Percentiles rank a stretch among this genome's conserved stretches.
Evolutionary conservation across 2,113 vertebrate genomes (phyloP).

Genomic region (Phyllostomus discolor): DNA sequence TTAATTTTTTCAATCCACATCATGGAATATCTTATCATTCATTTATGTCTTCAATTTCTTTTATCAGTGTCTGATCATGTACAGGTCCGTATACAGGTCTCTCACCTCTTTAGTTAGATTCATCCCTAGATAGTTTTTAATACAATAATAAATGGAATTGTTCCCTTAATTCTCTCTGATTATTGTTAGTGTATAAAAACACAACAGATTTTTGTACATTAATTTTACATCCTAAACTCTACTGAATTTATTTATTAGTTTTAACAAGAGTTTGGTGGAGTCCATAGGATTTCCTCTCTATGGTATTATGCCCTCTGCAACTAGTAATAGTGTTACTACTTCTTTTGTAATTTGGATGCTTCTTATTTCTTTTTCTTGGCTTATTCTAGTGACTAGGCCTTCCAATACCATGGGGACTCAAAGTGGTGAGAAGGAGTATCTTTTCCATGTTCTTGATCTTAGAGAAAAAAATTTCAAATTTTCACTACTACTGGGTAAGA

Average conservation of each 20-base stretch:
- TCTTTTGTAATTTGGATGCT: not conserved
- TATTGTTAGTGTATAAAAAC: not conserved
- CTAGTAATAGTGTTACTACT: not conserved
- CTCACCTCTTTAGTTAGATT: not conserved
- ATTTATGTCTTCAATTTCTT: not conserved
- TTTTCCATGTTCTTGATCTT: not conserved
- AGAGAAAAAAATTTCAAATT: not conserved
- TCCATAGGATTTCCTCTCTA: not conserved
- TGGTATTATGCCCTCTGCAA: not conserved
- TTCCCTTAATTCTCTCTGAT: not conserved
- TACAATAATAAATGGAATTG: not conserved
- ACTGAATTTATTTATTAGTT: not conserved
- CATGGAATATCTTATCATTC: not conserved
- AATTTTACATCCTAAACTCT: not conserved
- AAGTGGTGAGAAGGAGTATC: not conserved
- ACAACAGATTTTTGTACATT: not conserved
- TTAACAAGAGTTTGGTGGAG: not conserved
- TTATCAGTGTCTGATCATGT: not conserved
- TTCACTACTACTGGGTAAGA: not conserved
- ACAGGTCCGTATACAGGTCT: not conserved
- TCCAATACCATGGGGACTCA: not conserved
- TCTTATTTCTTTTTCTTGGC: not conserved
- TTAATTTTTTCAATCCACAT: not conserved
- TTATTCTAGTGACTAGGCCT: not conserved
- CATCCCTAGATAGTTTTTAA: not conserved